These are phyloP conservation scores for Ptilodon capucinus DNA, from an alignment of 2,888 invertebrate species.

Conservation along the genomic window DNA sequence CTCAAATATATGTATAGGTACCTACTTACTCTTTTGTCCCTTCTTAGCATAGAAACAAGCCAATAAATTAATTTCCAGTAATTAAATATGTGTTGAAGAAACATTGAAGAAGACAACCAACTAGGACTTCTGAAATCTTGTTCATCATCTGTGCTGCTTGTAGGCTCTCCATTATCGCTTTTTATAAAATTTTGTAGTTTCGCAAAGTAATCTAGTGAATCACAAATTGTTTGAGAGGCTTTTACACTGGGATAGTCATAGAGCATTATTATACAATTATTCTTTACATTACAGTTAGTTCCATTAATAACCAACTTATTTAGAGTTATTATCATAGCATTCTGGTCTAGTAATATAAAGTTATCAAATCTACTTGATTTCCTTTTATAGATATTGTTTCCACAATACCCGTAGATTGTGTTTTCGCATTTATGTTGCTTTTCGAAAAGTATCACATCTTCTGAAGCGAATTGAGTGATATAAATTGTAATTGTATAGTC, in stretches of 20 bases:
- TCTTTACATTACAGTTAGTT: constrained; percentile 27
- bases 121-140: constrained; percentile 35
- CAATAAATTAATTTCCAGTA: constrained; percentile 59
- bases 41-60: constrained; percentile 47
- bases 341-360: constrained; percentile 38
- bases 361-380: constrained; percentile 27
- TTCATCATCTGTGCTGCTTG: constrained; percentile 12
- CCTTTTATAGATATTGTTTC: constrained; percentile 19
- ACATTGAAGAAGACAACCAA: constrained; percentile 65
- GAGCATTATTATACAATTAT: constrained; percentile 53
- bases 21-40: constrained; percentile 54
- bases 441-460: constrained; percentile 22
- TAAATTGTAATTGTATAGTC: constrained; percentile 45
- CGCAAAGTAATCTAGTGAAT: constrained; percentile 48
- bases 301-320: constrained; percentile 47
- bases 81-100: constrained; percentile 62
- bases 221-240: constrained; percentile 58
- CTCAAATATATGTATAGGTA: too few relatives aligned
- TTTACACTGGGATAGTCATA: constrained; percentile 62
- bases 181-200: constrained; percentile 53
- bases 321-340: constrained; percentile 31
- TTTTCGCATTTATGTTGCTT: constrained; percentile 23
- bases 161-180: constrained; percentile 32
- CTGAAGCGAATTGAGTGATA: constrained; percentile 47
- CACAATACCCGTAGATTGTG: constrained; percentile 50